Conservation (phyloP, 1,140 invertebrate genomes). For the Paramacrobiotus metropolitanus region DNA sequence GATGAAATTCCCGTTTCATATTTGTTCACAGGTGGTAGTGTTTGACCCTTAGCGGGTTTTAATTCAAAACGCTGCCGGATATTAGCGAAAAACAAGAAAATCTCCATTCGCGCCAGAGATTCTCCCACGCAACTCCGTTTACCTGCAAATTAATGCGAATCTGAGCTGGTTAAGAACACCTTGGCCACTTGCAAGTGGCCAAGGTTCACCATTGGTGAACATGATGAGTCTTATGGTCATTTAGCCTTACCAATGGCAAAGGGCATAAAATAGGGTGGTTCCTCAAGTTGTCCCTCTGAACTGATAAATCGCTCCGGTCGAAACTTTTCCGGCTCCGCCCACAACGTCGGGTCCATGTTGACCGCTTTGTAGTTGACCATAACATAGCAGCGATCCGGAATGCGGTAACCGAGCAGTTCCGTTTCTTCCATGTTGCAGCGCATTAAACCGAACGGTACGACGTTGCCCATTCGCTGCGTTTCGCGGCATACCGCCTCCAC, state of each 20-base stretch:
- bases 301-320: conserved; percentile 19
- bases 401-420: conserved; percentile 13
- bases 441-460: conserved; percentile 13
- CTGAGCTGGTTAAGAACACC: too few species aligned
- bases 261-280: conserved; percentile 16
- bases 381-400: conserved; percentile 19
- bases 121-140: conserved; percentile 11
- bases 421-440: conserved; percentile 13
- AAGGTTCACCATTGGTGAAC: neutral
- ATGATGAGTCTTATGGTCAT: neutral
- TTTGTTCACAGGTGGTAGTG: conserved; percentile 12
- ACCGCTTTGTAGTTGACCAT: conserved; percentile 20
- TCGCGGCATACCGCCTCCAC: conserved; percentile 12
- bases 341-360: conserved; percentile 19
- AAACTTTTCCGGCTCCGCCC: conserved; percentile 20
- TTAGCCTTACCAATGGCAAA: conserved; percentile 15
- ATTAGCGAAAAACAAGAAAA: conserved; percentile 10
- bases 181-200: too few species aligned
- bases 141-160: too few species aligned
- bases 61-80: conserved; percentile 8
- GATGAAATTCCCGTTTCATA: neutral
- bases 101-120: conserved; percentile 8
- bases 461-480: conserved; percentile 14
- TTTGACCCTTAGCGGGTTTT: conserved; percentile 1
- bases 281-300: conserved; percentile 14